Evolutionary conservation across 2,888 invertebrate species (phyloP).

Genomic region (Volucella zonaria): DNA sequence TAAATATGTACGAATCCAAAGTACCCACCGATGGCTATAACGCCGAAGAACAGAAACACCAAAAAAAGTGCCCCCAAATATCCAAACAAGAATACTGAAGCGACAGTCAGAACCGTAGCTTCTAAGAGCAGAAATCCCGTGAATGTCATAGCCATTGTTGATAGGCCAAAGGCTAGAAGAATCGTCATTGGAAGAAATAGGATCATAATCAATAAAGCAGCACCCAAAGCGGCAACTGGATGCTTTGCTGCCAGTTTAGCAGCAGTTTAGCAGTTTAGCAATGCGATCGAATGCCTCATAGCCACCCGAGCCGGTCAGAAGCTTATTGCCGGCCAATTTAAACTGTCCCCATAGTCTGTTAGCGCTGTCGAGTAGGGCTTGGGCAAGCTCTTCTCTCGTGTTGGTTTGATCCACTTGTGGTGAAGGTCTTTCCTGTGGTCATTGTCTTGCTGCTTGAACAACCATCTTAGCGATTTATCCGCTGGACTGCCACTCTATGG

Average conservation of each 20-base stretch:
- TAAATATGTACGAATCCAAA: constrained; percentile 80
- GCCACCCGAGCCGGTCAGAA: constrained; percentile 60
- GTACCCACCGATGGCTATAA: constrained; percentile 78
- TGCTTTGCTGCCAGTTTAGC: constrained; percentile 74
- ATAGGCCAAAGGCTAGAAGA: constrained; percentile 79
- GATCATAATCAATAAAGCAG: constrained; percentile 61
- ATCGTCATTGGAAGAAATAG: constrained; percentile 79
- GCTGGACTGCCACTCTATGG: not conserved
- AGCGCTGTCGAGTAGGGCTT: constrained; percentile 48
- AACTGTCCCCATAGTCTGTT: constrained; percentile 59
- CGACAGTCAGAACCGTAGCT: constrained; percentile 80
- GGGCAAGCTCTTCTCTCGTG: constrained; percentile 62
- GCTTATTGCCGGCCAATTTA: constrained; percentile 48
- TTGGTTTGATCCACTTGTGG: constrained; percentile 51
- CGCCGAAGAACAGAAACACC: constrained; percentile 77
- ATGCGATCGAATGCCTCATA: constrained; percentile 69
- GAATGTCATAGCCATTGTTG: constrained; percentile 80
- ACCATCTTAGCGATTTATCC: constrained; percentile 24
- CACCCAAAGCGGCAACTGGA: constrained; percentile 72
- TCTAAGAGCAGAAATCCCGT: constrained; percentile 81
- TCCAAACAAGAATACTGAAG: constrained; percentile 79
- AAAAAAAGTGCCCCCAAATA: constrained; percentile 78
- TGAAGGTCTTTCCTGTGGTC: not conserved
- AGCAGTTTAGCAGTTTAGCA: no score
- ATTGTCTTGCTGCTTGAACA: not conserved